These are phyloP conservation scores for Ophthalmolycus amberensis DNA, from an alignment of 2,113 vertebrate species.

Conservation along the genomic window DNA sequence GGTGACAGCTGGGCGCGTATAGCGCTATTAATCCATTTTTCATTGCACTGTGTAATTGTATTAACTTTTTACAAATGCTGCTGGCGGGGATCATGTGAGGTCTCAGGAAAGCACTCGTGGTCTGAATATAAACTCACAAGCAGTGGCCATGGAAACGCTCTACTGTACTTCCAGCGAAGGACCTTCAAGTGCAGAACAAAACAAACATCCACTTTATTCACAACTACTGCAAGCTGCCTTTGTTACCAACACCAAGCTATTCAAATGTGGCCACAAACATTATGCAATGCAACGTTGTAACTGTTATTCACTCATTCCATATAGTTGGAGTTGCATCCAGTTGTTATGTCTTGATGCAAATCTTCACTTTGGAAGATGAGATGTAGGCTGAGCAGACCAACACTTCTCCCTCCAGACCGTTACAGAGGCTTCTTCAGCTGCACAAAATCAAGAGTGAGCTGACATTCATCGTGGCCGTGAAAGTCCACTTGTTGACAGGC, in stretches of 20 bases:
- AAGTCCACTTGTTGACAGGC: not conserved
- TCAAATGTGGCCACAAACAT: not conserved
- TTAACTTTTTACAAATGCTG: not conserved
- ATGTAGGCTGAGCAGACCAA: not conserved
- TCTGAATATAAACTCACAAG: constrained; percentile 1
- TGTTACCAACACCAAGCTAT: not conserved
- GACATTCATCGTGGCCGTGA: not conserved
- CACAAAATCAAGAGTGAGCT: not conserved
- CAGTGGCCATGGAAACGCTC: constrained; percentile 40
- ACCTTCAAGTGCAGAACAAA: not conserved
- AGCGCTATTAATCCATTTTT: constrained; percentile 1
- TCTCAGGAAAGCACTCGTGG: constrained; percentile 1
- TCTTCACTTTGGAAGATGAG: not conserved
- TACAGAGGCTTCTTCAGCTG: not conserved
- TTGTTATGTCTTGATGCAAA: not conserved
- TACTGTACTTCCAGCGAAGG: not conserved
- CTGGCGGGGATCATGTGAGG: not conserved
- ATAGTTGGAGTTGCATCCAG: not conserved
- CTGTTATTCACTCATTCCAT: not conserved
- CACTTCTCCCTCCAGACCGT: not conserved
- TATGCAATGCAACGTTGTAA: not conserved
- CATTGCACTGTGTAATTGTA: not conserved
- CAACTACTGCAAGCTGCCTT: not conserved
- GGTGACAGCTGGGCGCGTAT: not conserved
- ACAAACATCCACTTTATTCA: not conserved